Percentiles rank a stretch among this genome's conserved stretches.
Conservation (phyloP, 2,797 vertebrate species). For the Pipistrellus pygmaeus region DNA sequence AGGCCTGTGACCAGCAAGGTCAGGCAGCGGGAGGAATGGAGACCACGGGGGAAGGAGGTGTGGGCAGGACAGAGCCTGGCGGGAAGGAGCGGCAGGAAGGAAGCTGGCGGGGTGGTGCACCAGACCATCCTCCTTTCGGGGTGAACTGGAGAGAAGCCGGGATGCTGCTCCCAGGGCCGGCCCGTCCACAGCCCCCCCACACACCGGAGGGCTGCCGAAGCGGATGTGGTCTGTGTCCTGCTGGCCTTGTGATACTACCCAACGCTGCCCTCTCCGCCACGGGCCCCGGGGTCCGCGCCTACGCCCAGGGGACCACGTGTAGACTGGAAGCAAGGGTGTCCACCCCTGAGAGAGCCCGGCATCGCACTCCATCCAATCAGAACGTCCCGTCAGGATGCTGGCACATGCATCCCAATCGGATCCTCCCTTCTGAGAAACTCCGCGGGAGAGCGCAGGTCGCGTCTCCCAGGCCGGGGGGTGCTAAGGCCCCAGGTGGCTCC, state of each 20-base stretch:
- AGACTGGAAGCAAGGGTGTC: neutral
- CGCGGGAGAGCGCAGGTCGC: neutral
- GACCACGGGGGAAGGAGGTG: neutral
- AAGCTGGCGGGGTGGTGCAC: neutral
- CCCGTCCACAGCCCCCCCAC: neutral
- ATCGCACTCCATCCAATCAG: neutral
- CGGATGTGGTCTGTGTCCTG: neutral
- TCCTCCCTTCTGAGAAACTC: neutral
- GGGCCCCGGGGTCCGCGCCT: neutral
- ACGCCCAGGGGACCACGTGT: neutral
- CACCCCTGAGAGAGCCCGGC: neutral
- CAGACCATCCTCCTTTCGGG: neutral
- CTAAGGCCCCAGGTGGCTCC: neutral
- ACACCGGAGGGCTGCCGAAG: neutral
- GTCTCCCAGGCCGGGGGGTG: neutral
- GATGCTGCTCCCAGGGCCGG: fast-evolving
- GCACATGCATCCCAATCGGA: neutral
- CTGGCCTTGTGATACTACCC: neutral
- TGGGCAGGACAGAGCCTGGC: neutral
- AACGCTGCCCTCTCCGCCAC: neutral
- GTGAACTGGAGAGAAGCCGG: too few relatives aligned
- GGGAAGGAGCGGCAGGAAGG: neutral
- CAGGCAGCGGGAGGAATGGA: neutral
- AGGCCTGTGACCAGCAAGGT: neutral
- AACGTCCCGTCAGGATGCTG: neutral